phyloP scores from a whole-genome alignment of 2,888 invertebrate genomes.

The Tachina fera region DNA sequence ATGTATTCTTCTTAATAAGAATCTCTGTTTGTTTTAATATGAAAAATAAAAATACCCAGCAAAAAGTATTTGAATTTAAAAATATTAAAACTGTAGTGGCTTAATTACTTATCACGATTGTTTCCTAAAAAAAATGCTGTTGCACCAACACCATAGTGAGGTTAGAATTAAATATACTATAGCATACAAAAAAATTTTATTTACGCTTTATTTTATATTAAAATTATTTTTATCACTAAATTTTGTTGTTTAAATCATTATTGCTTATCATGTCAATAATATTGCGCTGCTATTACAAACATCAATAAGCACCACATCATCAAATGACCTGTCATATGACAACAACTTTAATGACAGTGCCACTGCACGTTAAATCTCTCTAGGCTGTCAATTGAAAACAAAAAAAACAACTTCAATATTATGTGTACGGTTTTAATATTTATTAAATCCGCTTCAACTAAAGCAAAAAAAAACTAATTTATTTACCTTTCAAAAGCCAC shows the following conservation, averaged over 20 bases:
- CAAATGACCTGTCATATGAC: conserved; percentile 55
- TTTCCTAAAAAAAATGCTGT: no score
- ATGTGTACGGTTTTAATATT: conserved; percentile 43
- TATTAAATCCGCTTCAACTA: conserved; percentile 43
- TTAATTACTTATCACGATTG: neutral
- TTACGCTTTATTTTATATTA: conserved; percentile 1
- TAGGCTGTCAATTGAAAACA: conserved; percentile 48
- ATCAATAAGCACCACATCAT: conserved; percentile 35
- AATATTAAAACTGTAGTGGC: neutral
- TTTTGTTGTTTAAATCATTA: neutral
- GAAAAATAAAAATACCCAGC: neutral
- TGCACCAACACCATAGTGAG: no score
- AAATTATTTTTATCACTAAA: neutral
- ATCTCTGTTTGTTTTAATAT: neutral
- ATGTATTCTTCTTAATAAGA: neutral
- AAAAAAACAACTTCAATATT: neutral
- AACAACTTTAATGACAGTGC: conserved; percentile 40
- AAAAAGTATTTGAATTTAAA: conserved; percentile 4
- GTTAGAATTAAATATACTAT: neutral
- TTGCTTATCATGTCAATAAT: conserved; percentile 17
- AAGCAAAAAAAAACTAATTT: conserved; percentile 20
- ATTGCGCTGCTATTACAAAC: neutral
- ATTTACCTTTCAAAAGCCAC: conserved; percentile 16
- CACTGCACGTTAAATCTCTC: conserved; percentile 44
- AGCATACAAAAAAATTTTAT: neutral